Percentiles rank a stretch among this genome's conserved stretches.
Evolutionary conservation across 2,888 invertebrate species (phyloP).

Genomic region (Marasmarcha lunaedactyla): DNA sequence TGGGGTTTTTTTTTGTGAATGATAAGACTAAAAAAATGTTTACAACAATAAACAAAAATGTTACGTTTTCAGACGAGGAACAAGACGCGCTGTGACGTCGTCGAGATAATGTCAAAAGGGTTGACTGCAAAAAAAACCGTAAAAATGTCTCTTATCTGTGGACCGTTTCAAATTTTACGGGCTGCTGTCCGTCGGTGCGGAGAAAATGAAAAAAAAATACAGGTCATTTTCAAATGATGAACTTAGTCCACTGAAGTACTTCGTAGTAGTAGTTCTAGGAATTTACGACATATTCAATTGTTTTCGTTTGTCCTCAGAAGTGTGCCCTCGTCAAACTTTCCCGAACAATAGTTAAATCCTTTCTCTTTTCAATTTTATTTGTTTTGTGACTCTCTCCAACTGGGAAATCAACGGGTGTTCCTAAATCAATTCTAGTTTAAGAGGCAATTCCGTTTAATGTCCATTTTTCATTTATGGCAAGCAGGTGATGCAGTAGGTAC

Average conservation of each 20-base stretch:
- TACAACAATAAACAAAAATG: conserved; percentile 17
- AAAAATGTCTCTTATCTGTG: conserved; percentile 42
- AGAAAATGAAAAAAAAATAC: conserved; percentile 14
- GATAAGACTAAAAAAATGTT: background rate
- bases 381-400: conserved; percentile 15
- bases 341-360: conserved; percentile 32
- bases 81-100: conserved; percentile 51
- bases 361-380: conserved; percentile 24
- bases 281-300: background rate
- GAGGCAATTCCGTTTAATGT: background rate
- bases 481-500: too few relatives aligned
- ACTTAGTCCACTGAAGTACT: conserved; percentile 17
- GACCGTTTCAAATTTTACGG: conserved; percentile 23
- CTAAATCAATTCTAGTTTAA: background rate
- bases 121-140: conserved; percentile 49
- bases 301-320: conserved; percentile 1
- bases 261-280: conserved; percentile 8
- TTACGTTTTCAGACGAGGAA: conserved; percentile 33
- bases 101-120: conserved; percentile 59
- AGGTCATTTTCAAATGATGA: conserved; percentile 4
- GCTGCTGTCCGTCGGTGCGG: conserved; percentile 20
- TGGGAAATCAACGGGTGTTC: conserved; percentile 27
- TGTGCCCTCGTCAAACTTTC: conserved; percentile 26
- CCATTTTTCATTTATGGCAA: background rate
- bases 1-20: too few relatives aligned